A percentile compares a stretch with the other conserved stretches of the same genome.
These are phyloP conservation scores for Petrolisthes cinctipes DNA, from an alignment of 2,888 invertebrate species.

Conservation along the genomic window DNA sequence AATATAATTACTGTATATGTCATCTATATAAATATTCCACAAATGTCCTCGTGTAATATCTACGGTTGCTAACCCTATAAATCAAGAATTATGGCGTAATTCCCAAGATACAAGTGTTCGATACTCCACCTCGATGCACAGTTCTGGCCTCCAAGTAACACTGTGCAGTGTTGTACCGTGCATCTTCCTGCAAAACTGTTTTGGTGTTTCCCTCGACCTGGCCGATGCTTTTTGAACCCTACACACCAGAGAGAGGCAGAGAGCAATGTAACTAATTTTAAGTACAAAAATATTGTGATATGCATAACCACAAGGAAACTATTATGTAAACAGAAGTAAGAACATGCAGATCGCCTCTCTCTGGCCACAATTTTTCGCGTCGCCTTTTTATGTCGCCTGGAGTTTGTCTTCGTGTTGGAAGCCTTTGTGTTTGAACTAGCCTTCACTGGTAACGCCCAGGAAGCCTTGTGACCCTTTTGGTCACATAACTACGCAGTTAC, in stretches of 20 bases:
- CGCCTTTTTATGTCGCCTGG: not conserved
- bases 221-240: not conserved
- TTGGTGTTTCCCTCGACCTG: not conserved
- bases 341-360: not conserved
- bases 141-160: slow-evolving; percentile 4
- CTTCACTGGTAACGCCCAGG: not conserved
- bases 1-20: no score
- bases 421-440: not conserved
- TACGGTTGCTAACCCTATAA: not conserved
- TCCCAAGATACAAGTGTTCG: not conserved
- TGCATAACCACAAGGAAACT: no score
- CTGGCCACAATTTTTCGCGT: not conserved
- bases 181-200: not conserved
- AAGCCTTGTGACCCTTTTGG: not conserved
- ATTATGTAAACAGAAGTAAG: no score
- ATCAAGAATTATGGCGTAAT: not conserved
- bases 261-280: not conserved
- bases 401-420: not conserved
- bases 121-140: not conserved
- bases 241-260: not conserved
- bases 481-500: not conserved
- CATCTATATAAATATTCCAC: no score
- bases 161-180: not conserved
- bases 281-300: not conserved
- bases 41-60: no score